Conservation (phyloP, 2,113 vertebrate species). For the Nerophis ophidion region DNA sequence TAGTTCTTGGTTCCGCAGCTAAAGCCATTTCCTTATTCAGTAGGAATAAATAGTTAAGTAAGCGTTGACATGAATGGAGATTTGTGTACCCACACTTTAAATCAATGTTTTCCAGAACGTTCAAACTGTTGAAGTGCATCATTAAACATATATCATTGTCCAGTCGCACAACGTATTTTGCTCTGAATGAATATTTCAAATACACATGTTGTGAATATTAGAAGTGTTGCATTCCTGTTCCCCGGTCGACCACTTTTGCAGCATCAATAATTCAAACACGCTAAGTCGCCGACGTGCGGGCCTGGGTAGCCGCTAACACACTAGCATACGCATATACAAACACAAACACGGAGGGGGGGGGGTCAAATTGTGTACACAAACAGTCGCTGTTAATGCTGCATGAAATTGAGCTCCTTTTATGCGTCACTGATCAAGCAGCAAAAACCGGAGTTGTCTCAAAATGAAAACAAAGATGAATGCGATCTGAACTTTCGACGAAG, state of each 20-base stretch:
- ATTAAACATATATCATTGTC: neutral
- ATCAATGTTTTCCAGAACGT: too few relatives aligned
- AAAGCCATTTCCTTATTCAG: too few relatives aligned
- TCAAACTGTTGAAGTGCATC: too few relatives aligned
- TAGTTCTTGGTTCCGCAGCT: too few relatives aligned
- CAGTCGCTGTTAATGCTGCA: slow-evolving; percentile 15
- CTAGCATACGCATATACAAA: slow-evolving; percentile 10
- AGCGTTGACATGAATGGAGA: too few relatives aligned
- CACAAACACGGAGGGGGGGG: neutral
- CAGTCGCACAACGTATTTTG: slow-evolving; percentile 10
- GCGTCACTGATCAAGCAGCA: neutral
- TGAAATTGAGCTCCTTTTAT: slow-evolving; percentile 26
- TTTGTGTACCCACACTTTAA: too few relatives aligned
- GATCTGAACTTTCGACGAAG: neutral
- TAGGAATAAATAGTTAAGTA: too few relatives aligned
- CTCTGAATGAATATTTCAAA: slow-evolving; percentile 45
- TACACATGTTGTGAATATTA: slow-evolving; percentile 51
- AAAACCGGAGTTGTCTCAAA: neutral
- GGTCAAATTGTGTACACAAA: neutral
- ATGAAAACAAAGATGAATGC: neutral
- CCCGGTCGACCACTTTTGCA: slow-evolving; percentile 56
- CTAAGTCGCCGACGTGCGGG: slow-evolving; percentile 30
- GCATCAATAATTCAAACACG: slow-evolving; percentile 59
- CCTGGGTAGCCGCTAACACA: slow-evolving; percentile 24
- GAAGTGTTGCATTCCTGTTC: slow-evolving; percentile 25